Evolutionary conservation across 2,113 vertebrate species (phyloP).

Genomic region (Platycercus adscitus): DNA sequence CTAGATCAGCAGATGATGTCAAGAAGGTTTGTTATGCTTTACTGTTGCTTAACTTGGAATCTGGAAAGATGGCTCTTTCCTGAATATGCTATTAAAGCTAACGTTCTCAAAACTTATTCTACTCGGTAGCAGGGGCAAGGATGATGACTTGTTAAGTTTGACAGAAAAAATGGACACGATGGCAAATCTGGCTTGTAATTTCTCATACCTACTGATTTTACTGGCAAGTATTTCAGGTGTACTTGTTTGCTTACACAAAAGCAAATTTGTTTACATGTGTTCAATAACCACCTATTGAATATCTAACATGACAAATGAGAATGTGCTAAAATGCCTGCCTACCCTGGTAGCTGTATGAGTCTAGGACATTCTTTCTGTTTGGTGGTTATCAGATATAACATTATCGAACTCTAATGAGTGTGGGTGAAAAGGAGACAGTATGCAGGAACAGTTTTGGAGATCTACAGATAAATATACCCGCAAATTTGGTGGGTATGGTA

Average conservation of each 20-base stretch:
- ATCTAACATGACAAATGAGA: neutral
- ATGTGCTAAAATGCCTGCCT: neutral
- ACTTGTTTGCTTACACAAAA: neutral
- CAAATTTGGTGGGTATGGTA: neutral
- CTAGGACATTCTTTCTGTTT: neutral
- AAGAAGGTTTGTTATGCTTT: neutral
- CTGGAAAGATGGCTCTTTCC: neutral
- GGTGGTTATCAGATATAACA: neutral
- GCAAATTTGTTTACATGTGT: neutral
- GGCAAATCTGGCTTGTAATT: neutral
- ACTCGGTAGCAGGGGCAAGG: neutral
- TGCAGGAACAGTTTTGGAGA: neutral
- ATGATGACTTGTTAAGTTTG: neutral
- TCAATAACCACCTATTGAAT: neutral
- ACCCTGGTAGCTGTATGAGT: neutral
- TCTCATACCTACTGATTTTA: neutral
- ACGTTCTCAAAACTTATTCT: neutral
- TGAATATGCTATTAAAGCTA: neutral
- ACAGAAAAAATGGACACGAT: neutral
- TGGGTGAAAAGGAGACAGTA: neutral
- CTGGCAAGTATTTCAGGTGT: neutral
- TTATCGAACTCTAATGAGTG: neutral
- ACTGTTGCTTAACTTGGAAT: rapidly evolving
- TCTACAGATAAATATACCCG: neutral
- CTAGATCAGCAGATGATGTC: neutral